Conservation (phyloP, 2,888 invertebrate genomes). For the Drosophila picticornis region DNA sequence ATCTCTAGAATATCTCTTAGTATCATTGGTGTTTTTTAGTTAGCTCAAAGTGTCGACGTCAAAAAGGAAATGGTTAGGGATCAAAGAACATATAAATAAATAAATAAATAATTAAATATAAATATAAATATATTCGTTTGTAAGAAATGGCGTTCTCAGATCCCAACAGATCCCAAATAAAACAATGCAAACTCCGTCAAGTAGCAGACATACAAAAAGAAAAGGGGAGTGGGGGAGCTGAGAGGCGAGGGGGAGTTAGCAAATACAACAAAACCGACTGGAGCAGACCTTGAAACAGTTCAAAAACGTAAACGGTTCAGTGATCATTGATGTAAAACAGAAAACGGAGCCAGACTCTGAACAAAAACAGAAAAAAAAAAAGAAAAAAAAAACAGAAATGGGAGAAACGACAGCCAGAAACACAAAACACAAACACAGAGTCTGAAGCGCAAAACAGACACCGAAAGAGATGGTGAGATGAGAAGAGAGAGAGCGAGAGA, state of each 20-base stretch:
- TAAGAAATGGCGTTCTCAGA: not conserved
- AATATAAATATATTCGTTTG: not conserved
- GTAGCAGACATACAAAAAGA: conserved; percentile 4
- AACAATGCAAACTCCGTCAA: conserved; percentile 7
- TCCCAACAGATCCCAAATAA: conserved; percentile 7
- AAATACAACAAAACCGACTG: conserved; percentile 34
- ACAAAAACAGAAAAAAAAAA: conserved; percentile 18
- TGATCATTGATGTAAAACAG: conserved; percentile 83
- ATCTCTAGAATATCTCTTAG: too few relatives aligned
- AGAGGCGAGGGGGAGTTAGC: conserved; percentile 13
- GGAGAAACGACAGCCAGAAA: conserved; percentile 50
- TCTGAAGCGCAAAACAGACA: conserved; percentile 25
- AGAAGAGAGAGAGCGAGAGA: conserved; percentile 30
- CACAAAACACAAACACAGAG: conserved; percentile 29
- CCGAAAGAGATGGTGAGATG: conserved; percentile 22
- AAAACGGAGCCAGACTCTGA: conserved; percentile 56
- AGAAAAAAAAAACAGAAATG: conserved; percentile 37
- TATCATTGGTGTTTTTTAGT: too few relatives aligned
- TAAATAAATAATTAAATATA: not conserved
- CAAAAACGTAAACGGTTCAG: conserved; percentile 85
- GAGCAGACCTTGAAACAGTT: conserved; percentile 85
- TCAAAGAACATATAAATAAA: conserved; percentile 1
- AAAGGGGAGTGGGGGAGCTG: not conserved
- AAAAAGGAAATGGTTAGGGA: not conserved
- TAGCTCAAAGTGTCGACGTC: not conserved